A percentile compares a stretch with the other conserved stretches of the same genome.
phyloP scores from a whole-genome alignment of 2,888 invertebrate species.

The Ophion costatus region DNA sequence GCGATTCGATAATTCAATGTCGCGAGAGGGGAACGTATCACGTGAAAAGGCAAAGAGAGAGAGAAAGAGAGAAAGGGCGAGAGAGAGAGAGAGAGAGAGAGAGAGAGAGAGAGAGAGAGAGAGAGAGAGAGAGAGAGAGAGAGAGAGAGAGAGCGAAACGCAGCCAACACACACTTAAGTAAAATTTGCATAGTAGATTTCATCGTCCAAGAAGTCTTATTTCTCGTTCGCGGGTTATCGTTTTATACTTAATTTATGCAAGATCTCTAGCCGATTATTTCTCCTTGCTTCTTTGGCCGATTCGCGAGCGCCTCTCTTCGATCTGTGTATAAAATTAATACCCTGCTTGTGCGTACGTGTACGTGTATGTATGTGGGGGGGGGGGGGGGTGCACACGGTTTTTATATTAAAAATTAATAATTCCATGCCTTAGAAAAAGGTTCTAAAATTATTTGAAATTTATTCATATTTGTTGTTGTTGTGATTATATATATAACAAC shows the following conservation, averaged over 20 bases:
- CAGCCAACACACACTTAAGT: background rate
- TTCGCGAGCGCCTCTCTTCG: slow-evolving; percentile 5
- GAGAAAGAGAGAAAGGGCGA: too few species aligned
- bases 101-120: background rate
- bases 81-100: background rate
- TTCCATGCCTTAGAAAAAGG: too few species aligned
- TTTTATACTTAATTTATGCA: slow-evolving; percentile 26
- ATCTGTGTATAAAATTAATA: background rate
- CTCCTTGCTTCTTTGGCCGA: background rate
- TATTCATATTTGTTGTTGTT: too few species aligned
- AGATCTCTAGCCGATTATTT: slow-evolving; percentile 21
- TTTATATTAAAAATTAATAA: too few species aligned
- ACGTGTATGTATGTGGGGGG: too few species aligned
- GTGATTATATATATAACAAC: too few species aligned
- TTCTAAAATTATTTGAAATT: too few species aligned
- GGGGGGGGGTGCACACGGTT: too few species aligned
- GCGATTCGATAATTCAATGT: slow-evolving; percentile 15
- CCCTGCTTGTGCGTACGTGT: too few species aligned
- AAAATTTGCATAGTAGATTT: slow-evolving; percentile 49
- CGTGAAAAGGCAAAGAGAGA: background rate
- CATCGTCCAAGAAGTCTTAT: slow-evolving; percentile 25
- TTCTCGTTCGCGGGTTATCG: background rate
- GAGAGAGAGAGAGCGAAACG: background rate
- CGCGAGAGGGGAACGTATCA: slow-evolving; percentile 4
- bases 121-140: too few species aligned